phyloP scores from a whole-genome alignment of 2,888 invertebrate genomes.

The Drosophila mayaguana region DNA sequence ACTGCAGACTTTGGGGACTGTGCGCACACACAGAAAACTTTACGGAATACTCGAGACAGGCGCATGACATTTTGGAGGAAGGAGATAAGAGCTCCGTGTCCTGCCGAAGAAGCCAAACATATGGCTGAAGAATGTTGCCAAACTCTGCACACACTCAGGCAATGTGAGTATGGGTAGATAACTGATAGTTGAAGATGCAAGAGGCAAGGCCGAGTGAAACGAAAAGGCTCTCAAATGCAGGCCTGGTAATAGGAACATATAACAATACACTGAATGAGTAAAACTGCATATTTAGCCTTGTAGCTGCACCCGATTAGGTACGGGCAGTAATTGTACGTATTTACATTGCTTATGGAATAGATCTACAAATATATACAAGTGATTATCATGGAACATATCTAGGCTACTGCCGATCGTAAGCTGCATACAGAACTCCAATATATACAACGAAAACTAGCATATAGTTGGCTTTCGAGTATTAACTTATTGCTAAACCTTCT shows the following conservation, averaged over 20 bases:
- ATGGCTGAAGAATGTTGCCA: background rate
- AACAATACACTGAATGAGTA: background rate
- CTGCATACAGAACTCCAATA: slow-evolving; percentile 2
- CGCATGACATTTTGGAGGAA: slow-evolving; percentile 27
- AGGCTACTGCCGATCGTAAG: slow-evolving; percentile 15
- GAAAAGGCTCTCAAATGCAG: slow-evolving; percentile 12
- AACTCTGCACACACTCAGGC: slow-evolving; percentile 6
- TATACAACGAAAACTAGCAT: slow-evolving; percentile 12
- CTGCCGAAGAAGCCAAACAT: slow-evolving; percentile 5
- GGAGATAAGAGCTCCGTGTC: slow-evolving; percentile 5
- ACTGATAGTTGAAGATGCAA: background rate
- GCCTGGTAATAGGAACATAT: slow-evolving; percentile 41
- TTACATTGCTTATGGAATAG: slow-evolving; percentile 58
- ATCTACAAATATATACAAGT: slow-evolving; percentile 35
- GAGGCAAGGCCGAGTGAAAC: slow-evolving; percentile 4
- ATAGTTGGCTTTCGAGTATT: slow-evolving; percentile 5
- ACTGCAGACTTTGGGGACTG: slow-evolving; percentile 32
- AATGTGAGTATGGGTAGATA: background rate
- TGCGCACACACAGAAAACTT: slow-evolving; percentile 40
- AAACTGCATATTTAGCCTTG: background rate
- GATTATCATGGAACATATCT: slow-evolving; percentile 20
- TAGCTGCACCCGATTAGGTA: slow-evolving; percentile 2
- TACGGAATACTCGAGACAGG: slow-evolving; percentile 32
- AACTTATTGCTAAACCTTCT: slow-evolving; percentile 14
- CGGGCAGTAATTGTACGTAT: slow-evolving; percentile 38